Evolutionary conservation across 2,797 vertebrate species (phyloP), one percentile per base, ranked within the genome.

Genomic region (Falco rusticolus): DNA sequence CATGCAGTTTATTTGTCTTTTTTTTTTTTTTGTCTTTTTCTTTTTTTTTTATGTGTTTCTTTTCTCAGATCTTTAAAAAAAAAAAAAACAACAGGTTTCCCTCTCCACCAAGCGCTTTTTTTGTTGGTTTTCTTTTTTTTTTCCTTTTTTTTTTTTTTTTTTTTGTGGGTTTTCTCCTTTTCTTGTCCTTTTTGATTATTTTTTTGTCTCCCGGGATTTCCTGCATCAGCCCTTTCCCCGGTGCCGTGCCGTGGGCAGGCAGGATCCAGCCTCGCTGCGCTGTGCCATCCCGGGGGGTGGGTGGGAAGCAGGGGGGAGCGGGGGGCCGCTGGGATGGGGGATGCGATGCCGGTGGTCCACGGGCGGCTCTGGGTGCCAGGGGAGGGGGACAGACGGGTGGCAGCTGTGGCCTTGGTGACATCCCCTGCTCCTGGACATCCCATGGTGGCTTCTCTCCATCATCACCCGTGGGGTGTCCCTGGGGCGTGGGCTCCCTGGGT

Each of bases 1-100:
- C 98, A 98, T 98, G 98, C 98, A 98, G 95, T 97, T 97, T 97
- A 89, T 94, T 84, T 96, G 77, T 94, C 47, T 70, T 65, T 93
- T 91, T 94, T 91, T 96, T 61, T 66, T 39, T 68, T 69, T 75
- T 26, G 71, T 11, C 9, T 13, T 61, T 86, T 91, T 87, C 60
- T 94, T 90, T 79, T 70, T 85, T 75, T 41, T 33, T 6, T 2
- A 68, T n/a, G 48, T 79, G 75, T 84, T 93, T 83, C 51, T 94
- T 78, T 75, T 82, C 74, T 90, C 72, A 75, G 59, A 66, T 81
- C 24, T 75, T 64, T 31, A 8, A 50, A 76, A 84, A 81, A 80
- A 90, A 83, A 85, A 84, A 11, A 20, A 60, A 39, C 10, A 54
- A 8, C n/a, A 74, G 39, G 53, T 70, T 82, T 59, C 78, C 72